Evolutionary conservation across 1,140 invertebrate genomes (phyloP), one percentile per base, ranked within the genome.

Genomic region (Aphelinus certus): DNA sequence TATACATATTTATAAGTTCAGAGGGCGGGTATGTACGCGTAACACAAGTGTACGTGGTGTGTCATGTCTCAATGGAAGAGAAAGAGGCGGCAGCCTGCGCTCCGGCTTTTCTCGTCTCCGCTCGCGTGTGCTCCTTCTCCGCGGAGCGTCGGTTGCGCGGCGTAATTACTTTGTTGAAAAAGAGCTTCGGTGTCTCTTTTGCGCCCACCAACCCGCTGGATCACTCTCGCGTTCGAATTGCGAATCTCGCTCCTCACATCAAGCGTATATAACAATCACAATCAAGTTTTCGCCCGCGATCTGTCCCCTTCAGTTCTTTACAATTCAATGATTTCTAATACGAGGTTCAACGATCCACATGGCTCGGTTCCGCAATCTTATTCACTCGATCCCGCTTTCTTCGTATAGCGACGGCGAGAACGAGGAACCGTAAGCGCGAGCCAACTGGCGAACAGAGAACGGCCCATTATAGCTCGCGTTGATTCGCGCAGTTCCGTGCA

Each of bases 121-220:
- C 49, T 72, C n/a, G 51, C 9, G 9, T 9, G 3, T 10, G 3
- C 45, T 61, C 58, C 53, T 67, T 72, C 48, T 65, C 53, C 53
- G 3, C 62, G 9, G n/a, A 26, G n/a, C 70, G 26, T 26, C 61
- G 65, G 70, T 72, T 72, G 65, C 70, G 70, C 65, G 61, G 53
- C 62, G 70, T 72, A 72, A 72, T 72, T 72, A 72, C 62, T 65
- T 64, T 2, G 53, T 53, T 43, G 48, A 57, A 48, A 56, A 64
- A 64, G 61, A 51, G 1, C 26, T 26, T 26, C 26, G 26, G 26
- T 26, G 26, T 26, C 26, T 26, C 26, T 26, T 26, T 26, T 26
- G 26, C 0, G 26, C 26, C 26, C 26, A 26, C 26, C 26, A 26
- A 26, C 26, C 26, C 26, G 26, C 26, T 26, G 46, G 68, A 70